Conservation (phyloP, 2,888 invertebrate genomes). For the Eubasilissa splendida region DNA sequence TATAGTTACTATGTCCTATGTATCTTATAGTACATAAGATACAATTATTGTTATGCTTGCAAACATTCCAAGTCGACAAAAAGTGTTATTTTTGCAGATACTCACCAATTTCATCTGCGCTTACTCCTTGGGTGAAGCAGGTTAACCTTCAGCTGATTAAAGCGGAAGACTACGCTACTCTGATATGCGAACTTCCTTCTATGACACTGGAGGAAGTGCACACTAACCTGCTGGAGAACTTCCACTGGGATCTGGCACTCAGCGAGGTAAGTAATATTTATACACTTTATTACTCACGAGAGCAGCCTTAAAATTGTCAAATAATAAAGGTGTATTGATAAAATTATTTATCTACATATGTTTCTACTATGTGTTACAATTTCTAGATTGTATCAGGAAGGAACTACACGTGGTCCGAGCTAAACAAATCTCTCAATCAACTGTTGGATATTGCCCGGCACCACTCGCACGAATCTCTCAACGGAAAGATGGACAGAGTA, state of each 20-base stretch:
- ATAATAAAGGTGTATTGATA: no score
- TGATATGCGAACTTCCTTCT: constrained; percentile 69
- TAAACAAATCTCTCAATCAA: constrained; percentile 69
- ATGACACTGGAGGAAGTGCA: constrained; percentile 67
- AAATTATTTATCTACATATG: no score
- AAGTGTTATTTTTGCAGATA: constrained; percentile 62
- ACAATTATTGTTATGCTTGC: no score
- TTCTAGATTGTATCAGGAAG: constrained; percentile 67
- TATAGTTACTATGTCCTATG: no score
- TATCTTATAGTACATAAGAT: constrained; percentile 35
- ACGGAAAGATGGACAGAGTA: constrained; percentile 63
- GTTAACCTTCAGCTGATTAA: constrained; percentile 72
- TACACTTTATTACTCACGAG: no score
- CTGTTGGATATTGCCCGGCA: constrained; percentile 66
- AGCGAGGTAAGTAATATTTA: constrained; percentile 65
- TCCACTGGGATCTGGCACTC: constrained; percentile 75
- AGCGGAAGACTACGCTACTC: constrained; percentile 70
- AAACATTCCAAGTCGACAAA: no score
- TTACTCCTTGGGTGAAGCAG: constrained; percentile 72
- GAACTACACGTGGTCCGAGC: constrained; percentile 69
- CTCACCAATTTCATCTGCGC: constrained; percentile 69
- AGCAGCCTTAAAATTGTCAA: no score
- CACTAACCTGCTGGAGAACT: constrained; percentile 67
- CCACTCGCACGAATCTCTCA: constrained; percentile 61
- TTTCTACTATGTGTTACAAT: background rate